Evolutionary conservation across 2,888 invertebrate genomes (phyloP), one percentile per base, ranked within the genome.

Genomic region (Ecliptopera silaceata): DNA sequence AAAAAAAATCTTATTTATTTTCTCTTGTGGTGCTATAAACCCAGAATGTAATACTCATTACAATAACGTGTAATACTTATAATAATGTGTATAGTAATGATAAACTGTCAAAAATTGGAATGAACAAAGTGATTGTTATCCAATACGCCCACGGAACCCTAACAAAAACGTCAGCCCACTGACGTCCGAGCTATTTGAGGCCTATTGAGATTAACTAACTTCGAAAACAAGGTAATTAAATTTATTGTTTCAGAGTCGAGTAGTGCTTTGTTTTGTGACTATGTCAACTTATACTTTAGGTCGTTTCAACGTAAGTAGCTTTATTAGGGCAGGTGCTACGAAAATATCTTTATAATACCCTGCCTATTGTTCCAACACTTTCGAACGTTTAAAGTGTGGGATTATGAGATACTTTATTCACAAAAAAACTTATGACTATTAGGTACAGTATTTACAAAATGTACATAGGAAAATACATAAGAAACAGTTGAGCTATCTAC

Each of bases 151-250:
- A n/a, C 39, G 39, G 31, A 48, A 48, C 31, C 39, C 18, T 29
- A 74, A 74, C 70, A 71, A 77, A 79, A 78, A 74, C 77, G 69
- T 44, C 61, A 64, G 63, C 68, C 72, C 66, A 71, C 69, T 71
- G 70, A 69, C 51, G 51, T 50, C 46, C n/a, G 20, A 46, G 34
- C 20, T 49, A 45, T 69, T 70, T 65, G 70, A 67, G 70, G 70
- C 70, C 78, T 65, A 75, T 81, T 75, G 80, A 81, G 80, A 80
- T 81, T 82, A 82, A 72, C 72, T 66, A 79, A 81, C 69, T 80
- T 74, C 72, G 75, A 75, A 77, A 80, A 83, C 83, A 80, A 72
- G 66, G 71, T 80, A 79, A 81, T 80, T 77, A 77, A 80, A 77
- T 81, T 79, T 72, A 66, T 69, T 70, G 70, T 72, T 74, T 64